Base-by-base conservation (phyloP, 1,140 invertebrate genomes). In the Cyclargus thomasi region DNA sequence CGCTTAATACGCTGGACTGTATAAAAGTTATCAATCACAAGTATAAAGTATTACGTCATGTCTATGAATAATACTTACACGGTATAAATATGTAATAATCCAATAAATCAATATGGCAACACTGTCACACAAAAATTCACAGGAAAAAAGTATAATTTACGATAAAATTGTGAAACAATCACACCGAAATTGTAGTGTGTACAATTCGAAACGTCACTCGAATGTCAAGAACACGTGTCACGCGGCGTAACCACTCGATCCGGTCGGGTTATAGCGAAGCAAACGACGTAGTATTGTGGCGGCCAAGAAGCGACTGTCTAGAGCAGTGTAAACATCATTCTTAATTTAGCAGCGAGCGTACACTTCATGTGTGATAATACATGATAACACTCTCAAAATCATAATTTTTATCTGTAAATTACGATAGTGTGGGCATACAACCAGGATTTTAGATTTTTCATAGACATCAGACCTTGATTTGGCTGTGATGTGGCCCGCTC, bases 51-150 rank as follows among this genome's bases (percentile, higher is more conserved):
- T 73, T 73, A 73, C 71, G 70, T 73, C 71, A 73, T 64, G 20
- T 70, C 66, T 70, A 67, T 53, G 59, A 66, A 70, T 62, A 63
- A 21, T 71, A 74, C 72, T 74, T 66, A 74, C 72, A 8, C 20
- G 29, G 29, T 65, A 64, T 39, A 53, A 23, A 57, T 64, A 64
- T 57, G 35, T 62, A 47, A 29, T 29, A 74, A 74, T 72, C 73
- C 73, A 67, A 74, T 68, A 65, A 53, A 20, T 39, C 22, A 17
- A 65, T 53, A 64, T 22, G 14, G 39, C 39, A 47, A 47, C 39
- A 23, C 23, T 53, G 64, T 53, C 35, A 71, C 62, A 70, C 39
- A 36, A 72, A 64, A 35, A 62, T 17, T 47, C 17, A 64, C 17
- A 29, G 59, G 65, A 59, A 70, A 22, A 64, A 59, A 62, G 65